Percentiles rank a stretch among this genome's conserved stretches.
These are phyloP conservation scores for Sebastes variabilis DNA, from an alignment of 2,797 vertebrate species.

Conservation along the genomic window DNA sequence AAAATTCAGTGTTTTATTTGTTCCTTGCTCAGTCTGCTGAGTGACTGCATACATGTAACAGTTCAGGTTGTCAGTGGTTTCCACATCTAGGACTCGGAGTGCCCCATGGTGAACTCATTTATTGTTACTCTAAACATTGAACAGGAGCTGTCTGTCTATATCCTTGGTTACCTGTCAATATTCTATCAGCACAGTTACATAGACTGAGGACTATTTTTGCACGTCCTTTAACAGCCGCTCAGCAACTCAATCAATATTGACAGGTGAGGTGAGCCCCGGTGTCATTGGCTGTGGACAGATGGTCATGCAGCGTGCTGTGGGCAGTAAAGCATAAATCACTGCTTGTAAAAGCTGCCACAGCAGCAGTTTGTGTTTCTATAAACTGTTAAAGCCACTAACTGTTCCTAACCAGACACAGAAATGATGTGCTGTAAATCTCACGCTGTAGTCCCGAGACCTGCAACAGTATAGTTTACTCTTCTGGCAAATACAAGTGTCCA, in stretches of 20 bases:
- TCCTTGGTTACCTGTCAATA: background rate
- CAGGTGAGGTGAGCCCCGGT: constrained; percentile 31
- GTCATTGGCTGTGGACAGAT: constrained; percentile 16
- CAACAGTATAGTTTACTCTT: background rate
- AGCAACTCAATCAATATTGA: constrained; percentile 43
- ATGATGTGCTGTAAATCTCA: background rate
- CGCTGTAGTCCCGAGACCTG: background rate
- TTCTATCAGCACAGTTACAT: background rate
- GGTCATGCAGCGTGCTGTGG: constrained; percentile 3
- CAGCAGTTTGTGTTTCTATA: constrained; percentile 5
- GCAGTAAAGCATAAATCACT: constrained; percentile 19
- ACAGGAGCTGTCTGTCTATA: background rate
- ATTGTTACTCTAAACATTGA: background rate
- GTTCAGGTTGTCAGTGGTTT: background rate
- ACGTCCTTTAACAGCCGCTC: constrained; percentile 1
- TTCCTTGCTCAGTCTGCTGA: background rate
- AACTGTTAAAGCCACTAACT: background rate
- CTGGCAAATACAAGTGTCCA: background rate
- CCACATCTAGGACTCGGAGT: no score
- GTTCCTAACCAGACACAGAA: background rate
- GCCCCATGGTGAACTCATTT: background rate
- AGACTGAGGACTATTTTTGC: background rate
- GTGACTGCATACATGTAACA: background rate
- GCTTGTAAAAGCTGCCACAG: constrained; percentile 26
- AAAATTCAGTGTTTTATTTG: background rate